A percentile compares a stretch with the other conserved stretches of the same genome.
phyloP scores from a whole-genome alignment of 1,140 invertebrate species.

The Vanessa tameamea region DNA sequence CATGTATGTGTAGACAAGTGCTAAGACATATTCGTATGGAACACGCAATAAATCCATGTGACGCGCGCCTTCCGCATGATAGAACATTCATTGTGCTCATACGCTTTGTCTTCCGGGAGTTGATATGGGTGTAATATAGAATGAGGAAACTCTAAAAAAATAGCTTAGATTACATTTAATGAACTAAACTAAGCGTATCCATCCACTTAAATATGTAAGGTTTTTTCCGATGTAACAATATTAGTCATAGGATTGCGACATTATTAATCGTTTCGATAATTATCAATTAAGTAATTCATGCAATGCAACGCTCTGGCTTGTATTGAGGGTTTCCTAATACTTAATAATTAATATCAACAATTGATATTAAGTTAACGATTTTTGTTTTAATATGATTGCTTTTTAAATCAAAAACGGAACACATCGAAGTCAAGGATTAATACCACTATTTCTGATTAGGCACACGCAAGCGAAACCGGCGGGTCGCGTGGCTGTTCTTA shows the following conservation, averaged over 20 bases:
- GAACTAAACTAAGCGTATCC: background rate
- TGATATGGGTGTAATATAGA: slow-evolving; percentile 38
- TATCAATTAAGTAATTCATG: no score
- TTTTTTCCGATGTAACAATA: background rate
- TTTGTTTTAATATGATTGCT: background rate
- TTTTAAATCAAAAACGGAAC: background rate
- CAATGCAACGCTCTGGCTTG: no score
- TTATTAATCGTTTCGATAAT: no score
- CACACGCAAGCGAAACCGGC: slow-evolving; percentile 24
- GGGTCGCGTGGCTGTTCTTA: slow-evolving; percentile 11
- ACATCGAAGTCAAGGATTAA: slow-evolving; percentile 23
- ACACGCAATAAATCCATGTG: slow-evolving; percentile 40
- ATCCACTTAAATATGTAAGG: background rate
- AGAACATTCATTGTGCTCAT: slow-evolving; percentile 44
- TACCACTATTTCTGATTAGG: slow-evolving; percentile 9
- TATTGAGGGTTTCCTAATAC: no score
- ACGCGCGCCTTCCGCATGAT: slow-evolving; percentile 52
- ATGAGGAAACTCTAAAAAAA: slow-evolving; percentile 35
- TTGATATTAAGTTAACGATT: background rate
- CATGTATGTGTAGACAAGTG: slow-evolving; percentile 14
- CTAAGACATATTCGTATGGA: slow-evolving; percentile 23
- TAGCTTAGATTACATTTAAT: slow-evolving; percentile 19
- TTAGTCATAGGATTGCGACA: no score
- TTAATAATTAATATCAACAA: no score
- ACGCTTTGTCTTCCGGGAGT: slow-evolving; percentile 47